Evolutionary conservation across 1,140 invertebrate genomes (phyloP), one percentile per base, ranked within the genome.

Genomic region (Heliconius hewitsoni): DNA sequence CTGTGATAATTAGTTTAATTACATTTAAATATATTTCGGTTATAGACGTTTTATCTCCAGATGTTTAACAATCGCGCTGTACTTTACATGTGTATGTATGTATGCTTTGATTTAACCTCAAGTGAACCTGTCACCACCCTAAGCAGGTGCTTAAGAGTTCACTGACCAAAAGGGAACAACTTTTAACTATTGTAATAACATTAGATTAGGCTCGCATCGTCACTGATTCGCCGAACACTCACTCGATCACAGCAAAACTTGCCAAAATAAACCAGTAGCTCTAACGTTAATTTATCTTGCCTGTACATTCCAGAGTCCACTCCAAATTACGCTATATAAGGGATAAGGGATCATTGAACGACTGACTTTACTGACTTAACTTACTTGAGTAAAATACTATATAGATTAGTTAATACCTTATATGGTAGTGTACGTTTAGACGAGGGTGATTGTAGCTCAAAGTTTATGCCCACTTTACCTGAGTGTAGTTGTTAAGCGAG

Each of bases 1-100:
- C 92, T 93, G 92, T 93, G 92, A 93, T 93, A 93, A 91, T 93
- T 92, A 92, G 90, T 83, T 86, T 92, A 90, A 90, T 90, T 88
- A 81, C 82, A 76, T 77, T 79, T 82, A 52, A 83, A 81, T 87
- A 83, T 77, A 23, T 66, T 66, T 66, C 27, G 60, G 60, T 30
- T 66, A 66, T 66, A 66, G 11, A 27, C 60, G 60, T 66, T 66
- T 66, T 66, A 13, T 13, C 27, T 66, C 60, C 60, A 66, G 27
- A 66, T 66, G 23, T 66, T 30, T 66, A 66, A 66, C 60, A 13
- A 60, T 66, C 60, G 60, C 60, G 60, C 27, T 30, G 27, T 66
- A 66, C 34, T 37, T 37, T 37, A 37, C 34, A 37, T 8, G 6
- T 37, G 34, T 37, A 37, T 37, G 34, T 37, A 37, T 8, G 55